Base-by-base conservation (phyloP, 2,113 vertebrate genomes). In the Fregetta grallaria region DNA sequence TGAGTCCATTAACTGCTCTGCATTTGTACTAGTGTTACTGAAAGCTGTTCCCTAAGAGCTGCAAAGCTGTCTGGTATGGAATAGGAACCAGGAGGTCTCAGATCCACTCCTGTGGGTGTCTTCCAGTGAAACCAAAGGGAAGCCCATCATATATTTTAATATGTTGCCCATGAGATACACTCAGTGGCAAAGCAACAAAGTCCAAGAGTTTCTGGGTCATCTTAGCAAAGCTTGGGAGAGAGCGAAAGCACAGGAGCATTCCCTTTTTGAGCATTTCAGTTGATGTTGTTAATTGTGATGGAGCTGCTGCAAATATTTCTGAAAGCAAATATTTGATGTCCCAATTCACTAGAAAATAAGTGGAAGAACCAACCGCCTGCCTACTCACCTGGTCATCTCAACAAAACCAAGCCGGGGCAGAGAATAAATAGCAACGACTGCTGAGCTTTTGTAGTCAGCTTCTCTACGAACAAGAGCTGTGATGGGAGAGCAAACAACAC, bases 251-350 rank as follows among this genome's bases (percentile, higher is more conserved):
- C 5, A 2, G 36, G 16, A 45, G 4, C 19, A 15, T 7, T 73
- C 42, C 52, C 27, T 74, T 80, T 80, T 32, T 56, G 29, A 75
- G 20, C 71, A 70, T 86, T 85, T 87, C 62, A n/a, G 61, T 32
- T 63, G 45, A 45, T 91, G 70, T 26, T 67, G 5, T 56, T 45
- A 47, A 52, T 70, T 67, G 77, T 36, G 50, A 56, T 58, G 61
- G 61, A 90, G 20, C 53, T 89, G 56, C 71, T 71, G 50, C 49
- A 84, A 86, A 80, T 92, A 84, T 26, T 90, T 85, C 63, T 55
- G 65, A 88, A 90, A 78, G 82, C 91, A 97, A 96, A 97, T 96
- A 96, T 96, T 95, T 94, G 94, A 81, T 92, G 91, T 97, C 91
- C 80, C 18, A 78, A 63, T 86, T 68, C 74, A 87, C 45, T 68